These are phyloP conservation scores for Myrmecophaga tridactyla DNA, from an alignment of 2,113 vertebrate genomes.

Conservation along the genomic window DNA sequence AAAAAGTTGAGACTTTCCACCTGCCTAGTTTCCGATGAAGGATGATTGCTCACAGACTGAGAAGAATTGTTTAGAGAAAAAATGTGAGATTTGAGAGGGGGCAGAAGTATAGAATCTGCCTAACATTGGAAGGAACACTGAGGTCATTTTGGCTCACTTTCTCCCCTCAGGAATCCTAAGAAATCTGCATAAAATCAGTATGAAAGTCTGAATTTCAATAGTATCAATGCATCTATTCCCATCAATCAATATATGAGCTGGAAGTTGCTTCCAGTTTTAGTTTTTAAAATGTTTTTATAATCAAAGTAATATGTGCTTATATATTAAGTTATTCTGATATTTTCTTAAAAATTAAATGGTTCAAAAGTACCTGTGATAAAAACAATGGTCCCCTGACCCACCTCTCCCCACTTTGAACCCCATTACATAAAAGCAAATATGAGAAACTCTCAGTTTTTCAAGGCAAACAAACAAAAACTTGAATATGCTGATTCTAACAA, in stretches of 20 bases:
- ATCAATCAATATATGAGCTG: neutral
- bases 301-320: neutral
- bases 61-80: neutral
- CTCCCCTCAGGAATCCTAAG: too few relatives aligned
- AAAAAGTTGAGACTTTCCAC: slow-evolving; percentile 58
- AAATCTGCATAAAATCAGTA: neutral
- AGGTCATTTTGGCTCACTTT: neutral
- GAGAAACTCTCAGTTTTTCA: neutral
- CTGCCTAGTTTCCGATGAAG: neutral
- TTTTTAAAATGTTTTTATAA: neutral
- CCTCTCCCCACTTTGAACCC: neutral
- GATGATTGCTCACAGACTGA: neutral
- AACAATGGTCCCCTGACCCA: neutral
- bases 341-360: neutral
- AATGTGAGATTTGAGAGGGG: neutral
- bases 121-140: neutral
- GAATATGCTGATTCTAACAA: neutral
- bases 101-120: neutral
- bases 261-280: neutral
- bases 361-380: neutral
- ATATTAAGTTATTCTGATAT: too few relatives aligned
- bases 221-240: neutral
- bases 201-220: slow-evolving; percentile 4
- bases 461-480: neutral
- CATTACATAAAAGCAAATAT: neutral